phyloP scores from a whole-genome alignment of 2,888 invertebrate species.

The Pandemis heparana region DNA sequence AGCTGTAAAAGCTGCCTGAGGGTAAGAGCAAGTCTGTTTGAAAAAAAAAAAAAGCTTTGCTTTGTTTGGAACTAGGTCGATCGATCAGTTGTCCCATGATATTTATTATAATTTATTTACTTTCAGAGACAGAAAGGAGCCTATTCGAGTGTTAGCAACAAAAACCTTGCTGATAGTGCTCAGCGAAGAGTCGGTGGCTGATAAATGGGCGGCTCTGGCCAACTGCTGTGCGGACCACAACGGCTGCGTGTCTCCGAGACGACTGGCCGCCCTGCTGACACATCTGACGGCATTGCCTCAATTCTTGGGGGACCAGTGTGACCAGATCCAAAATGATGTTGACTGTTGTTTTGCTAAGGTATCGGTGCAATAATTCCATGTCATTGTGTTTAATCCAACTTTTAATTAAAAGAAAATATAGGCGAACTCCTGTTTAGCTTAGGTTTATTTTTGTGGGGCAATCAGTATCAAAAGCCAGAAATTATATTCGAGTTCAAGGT shows the following conservation, averaged over 20 bases:
- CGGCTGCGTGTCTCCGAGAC: conserved; percentile 88
- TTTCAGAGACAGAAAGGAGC: conserved; percentile 85
- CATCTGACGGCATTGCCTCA: conserved; percentile 86
- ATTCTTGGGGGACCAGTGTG: conserved; percentile 87
- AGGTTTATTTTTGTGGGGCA: too few relatives aligned
- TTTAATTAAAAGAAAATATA: too few relatives aligned
- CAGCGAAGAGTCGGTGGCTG: conserved; percentile 87
- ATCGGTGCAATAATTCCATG: conserved; percentile 43
- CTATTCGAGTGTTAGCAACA: conserved; percentile 88
- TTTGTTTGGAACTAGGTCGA: too few relatives aligned
- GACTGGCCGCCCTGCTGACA: conserved; percentile 86
- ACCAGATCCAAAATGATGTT: conserved; percentile 88
- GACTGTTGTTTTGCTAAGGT: conserved; percentile 91
- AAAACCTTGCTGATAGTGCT: conserved; percentile 89
- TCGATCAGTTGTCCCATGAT: too few relatives aligned
- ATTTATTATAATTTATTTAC: background rate
- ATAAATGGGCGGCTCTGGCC: conserved; percentile 89
- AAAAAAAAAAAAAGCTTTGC: too few relatives aligned
- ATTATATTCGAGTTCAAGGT: too few relatives aligned
- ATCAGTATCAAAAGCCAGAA: too few relatives aligned
- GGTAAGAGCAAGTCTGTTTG: too few relatives aligned
- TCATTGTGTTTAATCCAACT: too few relatives aligned
- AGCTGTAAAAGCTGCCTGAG: too few relatives aligned
- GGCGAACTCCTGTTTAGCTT: too few relatives aligned
- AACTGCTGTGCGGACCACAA: conserved; percentile 91